Evolutionary conservation across 2,113 vertebrate genomes (phyloP).

Genomic region (Nerophis lumbriciformis): DNA sequence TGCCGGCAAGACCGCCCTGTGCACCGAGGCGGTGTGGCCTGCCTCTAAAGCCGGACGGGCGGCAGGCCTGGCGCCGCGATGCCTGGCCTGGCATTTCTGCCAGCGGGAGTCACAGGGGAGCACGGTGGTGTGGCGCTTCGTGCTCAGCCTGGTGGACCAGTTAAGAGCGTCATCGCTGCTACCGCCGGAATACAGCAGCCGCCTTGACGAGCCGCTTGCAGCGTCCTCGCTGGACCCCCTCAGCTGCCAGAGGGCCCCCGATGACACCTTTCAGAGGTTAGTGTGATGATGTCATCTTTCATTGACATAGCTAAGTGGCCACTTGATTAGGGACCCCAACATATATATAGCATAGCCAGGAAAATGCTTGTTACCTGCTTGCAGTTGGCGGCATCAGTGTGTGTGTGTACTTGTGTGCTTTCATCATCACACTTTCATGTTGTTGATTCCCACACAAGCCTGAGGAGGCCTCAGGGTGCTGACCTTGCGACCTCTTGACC

Average conservation of each 20-base stretch:
- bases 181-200: slow-evolving; percentile 51
- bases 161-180: slow-evolving; percentile 64
- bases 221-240: slow-evolving; percentile 56
- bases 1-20: slow-evolving; percentile 74
- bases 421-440: no score
- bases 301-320: neutral
- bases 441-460: no score
- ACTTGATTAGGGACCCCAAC: neutral
- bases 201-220: slow-evolving; percentile 40
- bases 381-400: neutral
- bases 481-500: no score
- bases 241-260: slow-evolving; percentile 65
- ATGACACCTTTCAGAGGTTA: slow-evolving; percentile 77
- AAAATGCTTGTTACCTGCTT: neutral
- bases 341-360: neutral
- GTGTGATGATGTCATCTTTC: neutral
- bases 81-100: slow-evolving; percentile 77
- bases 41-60: slow-evolving; percentile 58
- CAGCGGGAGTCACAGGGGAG: slow-evolving; percentile 68
- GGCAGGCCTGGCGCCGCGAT: slow-evolving; percentile 56
- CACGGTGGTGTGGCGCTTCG: slow-evolving; percentile 63
- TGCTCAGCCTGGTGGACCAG: slow-evolving; percentile 72
- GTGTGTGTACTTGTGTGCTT: no score
- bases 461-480: no score
- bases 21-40: slow-evolving; percentile 70